These are phyloP conservation scores for Ceuthmochares aereus DNA, from an alignment of 2,113 vertebrate species.

Conservation along the genomic window DNA sequence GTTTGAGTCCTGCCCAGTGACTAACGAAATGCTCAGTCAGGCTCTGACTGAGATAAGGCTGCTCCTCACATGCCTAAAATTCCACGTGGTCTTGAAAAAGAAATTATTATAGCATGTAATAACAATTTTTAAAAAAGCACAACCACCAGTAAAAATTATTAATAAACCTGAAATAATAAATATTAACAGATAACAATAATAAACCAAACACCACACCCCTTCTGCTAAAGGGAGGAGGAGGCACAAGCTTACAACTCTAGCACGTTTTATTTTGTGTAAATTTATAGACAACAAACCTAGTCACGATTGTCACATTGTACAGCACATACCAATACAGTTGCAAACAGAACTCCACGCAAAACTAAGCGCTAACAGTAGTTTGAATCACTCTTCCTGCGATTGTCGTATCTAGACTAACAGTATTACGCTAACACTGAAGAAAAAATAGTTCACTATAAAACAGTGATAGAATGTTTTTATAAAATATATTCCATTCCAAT, in stretches of 20 bases:
- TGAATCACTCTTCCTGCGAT: constrained; percentile 74
- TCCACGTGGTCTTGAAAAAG: background rate
- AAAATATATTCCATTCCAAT: constrained; percentile 81
- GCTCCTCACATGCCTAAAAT: background rate
- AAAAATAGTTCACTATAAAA: constrained; percentile 79
- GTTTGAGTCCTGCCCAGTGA: background rate
- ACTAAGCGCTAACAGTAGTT: constrained; percentile 43
- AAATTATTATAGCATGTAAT: background rate
- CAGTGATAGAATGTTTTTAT: constrained; percentile 78
- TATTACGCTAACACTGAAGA: constrained; percentile 68
- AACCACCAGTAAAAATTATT: background rate
- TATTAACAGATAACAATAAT: background rate
- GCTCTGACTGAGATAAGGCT: background rate
- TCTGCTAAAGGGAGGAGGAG: background rate
- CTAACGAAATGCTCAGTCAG: background rate
- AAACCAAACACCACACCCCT: background rate
- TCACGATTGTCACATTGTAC: constrained; percentile 73
- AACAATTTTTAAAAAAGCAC: background rate
- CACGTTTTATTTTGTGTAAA: constrained; percentile 71
- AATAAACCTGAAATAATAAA: background rate
- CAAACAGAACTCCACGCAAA: constrained; percentile 59
- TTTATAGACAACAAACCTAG: constrained; percentile 72
- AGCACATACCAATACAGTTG: constrained; percentile 64
- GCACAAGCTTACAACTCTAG: constrained; percentile 69
- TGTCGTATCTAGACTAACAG: constrained; percentile 71